A percentile compares a stretch with the other conserved stretches of the same genome.
Conservation (phyloP, 1,140 invertebrate species). For the Halesus radiatus region DNA sequence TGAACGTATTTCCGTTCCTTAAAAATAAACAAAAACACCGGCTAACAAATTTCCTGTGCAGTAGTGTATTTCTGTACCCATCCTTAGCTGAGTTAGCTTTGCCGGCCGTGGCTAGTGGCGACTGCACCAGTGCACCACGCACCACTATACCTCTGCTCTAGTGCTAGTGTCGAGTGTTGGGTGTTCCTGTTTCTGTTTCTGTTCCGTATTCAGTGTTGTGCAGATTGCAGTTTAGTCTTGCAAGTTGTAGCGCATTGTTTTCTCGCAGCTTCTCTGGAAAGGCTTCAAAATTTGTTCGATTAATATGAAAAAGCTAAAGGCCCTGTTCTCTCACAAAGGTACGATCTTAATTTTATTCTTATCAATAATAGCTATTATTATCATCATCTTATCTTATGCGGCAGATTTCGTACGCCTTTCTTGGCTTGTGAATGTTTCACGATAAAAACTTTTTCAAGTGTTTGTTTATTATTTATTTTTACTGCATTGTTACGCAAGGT, state of each 20-base stretch:
- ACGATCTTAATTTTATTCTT: constrained; percentile 14
- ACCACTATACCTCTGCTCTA: not conserved
- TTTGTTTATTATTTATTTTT: too few species aligned
- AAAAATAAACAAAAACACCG: constrained; percentile 54
- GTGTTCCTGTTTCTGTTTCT: too few species aligned
- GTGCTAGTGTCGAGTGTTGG: not conserved
- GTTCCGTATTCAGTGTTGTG: too few species aligned
- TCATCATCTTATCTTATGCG: not conserved
- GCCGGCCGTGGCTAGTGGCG: too few species aligned
- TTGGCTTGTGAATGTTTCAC: too few species aligned
- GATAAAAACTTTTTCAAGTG: too few species aligned
- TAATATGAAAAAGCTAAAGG: constrained; percentile 51
- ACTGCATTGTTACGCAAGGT: too few species aligned
- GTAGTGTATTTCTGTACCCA: constrained; percentile 51
- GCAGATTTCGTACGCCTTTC: not conserved
- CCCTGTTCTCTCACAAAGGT: constrained; percentile 55
- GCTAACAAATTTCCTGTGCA: constrained; percentile 55
- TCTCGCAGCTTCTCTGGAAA: constrained; percentile 10
- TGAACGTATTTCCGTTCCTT: constrained; percentile 46
- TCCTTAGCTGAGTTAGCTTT: constrained; percentile 16
- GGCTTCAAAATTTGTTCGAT: constrained; percentile 51
- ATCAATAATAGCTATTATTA: not conserved
- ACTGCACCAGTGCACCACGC: too few species aligned
- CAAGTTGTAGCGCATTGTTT: constrained; percentile 4
- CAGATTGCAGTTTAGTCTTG: not conserved